Evolutionary conservation across 2,888 invertebrate genomes (phyloP).

Genomic region (Metopia argyrocephala): DNA sequence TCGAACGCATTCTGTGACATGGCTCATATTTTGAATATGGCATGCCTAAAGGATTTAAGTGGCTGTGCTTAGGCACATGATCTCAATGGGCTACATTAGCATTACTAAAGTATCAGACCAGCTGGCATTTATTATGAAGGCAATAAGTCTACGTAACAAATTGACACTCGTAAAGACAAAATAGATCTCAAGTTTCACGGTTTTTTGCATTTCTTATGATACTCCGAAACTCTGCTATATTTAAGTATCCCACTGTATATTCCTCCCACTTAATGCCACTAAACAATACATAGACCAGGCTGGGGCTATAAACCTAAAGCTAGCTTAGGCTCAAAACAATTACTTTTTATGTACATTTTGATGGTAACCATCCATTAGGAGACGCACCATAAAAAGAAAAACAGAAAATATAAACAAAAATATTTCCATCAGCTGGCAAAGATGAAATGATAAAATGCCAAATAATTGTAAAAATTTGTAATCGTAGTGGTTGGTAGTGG

Average conservation of each 20-base stretch:
- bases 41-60: too few relatives aligned
- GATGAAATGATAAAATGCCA: slow-evolving; percentile 14
- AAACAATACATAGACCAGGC: neutral
- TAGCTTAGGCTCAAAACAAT: slow-evolving; percentile 57
- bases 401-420: neutral
- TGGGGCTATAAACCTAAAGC: slow-evolving; percentile 39
- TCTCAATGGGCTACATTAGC: too few relatives aligned
- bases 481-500: neutral
- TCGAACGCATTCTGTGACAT: too few relatives aligned
- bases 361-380: slow-evolving; percentile 50
- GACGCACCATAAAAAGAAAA: slow-evolving; percentile 22
- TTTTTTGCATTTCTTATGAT: too few relatives aligned
- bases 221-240: neutral
- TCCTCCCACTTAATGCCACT: neutral
- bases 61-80: too few relatives aligned
- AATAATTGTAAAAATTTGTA: neutral
- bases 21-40: too few relatives aligned
- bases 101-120: too few relatives aligned
- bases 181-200: too few relatives aligned
- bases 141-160: too few relatives aligned
- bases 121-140: too few relatives aligned
- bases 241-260: neutral
- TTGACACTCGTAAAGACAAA: neutral
- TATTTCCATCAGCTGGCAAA: slow-evolving; percentile 39
- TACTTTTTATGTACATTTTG: slow-evolving; percentile 57